Base-by-base conservation (phyloP, 2,888 invertebrate species). In the Clanis bilineata region DNA sequence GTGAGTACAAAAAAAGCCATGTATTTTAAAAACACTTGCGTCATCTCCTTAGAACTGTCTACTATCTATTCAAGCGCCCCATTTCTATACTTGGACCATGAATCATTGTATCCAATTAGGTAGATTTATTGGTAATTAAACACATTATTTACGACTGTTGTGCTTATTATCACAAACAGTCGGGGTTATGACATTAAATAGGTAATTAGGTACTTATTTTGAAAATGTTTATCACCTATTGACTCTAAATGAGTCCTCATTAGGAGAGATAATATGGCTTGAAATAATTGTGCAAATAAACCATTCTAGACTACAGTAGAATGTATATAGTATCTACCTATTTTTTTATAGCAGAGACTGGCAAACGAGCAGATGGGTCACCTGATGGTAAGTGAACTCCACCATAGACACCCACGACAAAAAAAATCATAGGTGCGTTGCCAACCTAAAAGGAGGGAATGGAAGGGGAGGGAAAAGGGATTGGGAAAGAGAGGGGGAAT, bases 91-190 rank as follows among this genome's bases (percentile, higher is more conserved):
- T 51, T 28, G 32, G 18, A 51, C 32, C 2, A 10, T 51, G 32
- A 51, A 18, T 51, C 32, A 51, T 51, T 51, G 10, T 32, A 0
- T 21, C 51, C 28, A 10, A 51, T 32, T 32, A 32, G 23, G 18
- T 18, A 12, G 23, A 39, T 38, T 36, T 38, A 32, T 12, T 32
- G 18, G 10, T 12, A 25, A 32, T 15, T 55, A 12, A 41, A 36
- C 45, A 51, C 25, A 18, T 54, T 38, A 41, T 54, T 32, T 59
- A 51, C 32, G 25, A 51, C 32, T 51, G 23, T n/a, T 45, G 9
- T 44, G 44, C 12, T 45, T 45, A 23, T 15, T 51, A 32, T 4
- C 44, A 44, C 12, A 10, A 44, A 44, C 12, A 10, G 2, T 41
- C 7, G 9, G 7, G 36, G 5, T 36, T 36, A 36, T 36, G 12